phyloP scores from a whole-genome alignment of 2,888 invertebrate genomes.

The Heliconius sara region DNA sequence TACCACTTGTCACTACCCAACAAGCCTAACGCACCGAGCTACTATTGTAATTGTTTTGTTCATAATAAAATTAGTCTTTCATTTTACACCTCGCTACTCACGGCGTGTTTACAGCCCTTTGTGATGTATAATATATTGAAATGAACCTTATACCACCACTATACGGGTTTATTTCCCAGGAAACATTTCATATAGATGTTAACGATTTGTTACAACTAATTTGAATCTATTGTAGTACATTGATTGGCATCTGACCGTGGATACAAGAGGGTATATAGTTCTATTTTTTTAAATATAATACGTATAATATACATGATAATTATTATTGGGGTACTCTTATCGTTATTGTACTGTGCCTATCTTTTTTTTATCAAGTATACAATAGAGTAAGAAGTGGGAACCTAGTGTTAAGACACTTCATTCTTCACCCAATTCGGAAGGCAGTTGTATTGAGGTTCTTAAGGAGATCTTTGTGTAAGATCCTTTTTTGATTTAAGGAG shows the following conservation, averaged over 20 bases:
- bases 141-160: conserved; percentile 30
- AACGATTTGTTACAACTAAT: conserved; percentile 47
- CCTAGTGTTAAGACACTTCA: no score
- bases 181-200: conserved; percentile 21
- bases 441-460: no score
- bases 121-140: conserved; percentile 39
- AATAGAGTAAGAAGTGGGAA: no score
- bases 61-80: conserved; percentile 67
- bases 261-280: conserved; percentile 18
- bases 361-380: no score
- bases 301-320: not conserved
- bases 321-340: not conserved
- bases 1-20: not conserved
- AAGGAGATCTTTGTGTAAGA: no score
- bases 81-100: conserved; percentile 62
- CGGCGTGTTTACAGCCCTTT: conserved; percentile 53
- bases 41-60: conserved; percentile 58
- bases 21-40: conserved; percentile 16
- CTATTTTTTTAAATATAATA: not conserved
- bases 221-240: conserved; percentile 49
- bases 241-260: conserved; percentile 46
- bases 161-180: not conserved
- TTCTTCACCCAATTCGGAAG: no score
- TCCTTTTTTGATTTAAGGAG: no score
- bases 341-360: no score